Evolutionary conservation across 2,888 invertebrate genomes (phyloP).

Genomic region (Chymomyza procnemis): DNA sequence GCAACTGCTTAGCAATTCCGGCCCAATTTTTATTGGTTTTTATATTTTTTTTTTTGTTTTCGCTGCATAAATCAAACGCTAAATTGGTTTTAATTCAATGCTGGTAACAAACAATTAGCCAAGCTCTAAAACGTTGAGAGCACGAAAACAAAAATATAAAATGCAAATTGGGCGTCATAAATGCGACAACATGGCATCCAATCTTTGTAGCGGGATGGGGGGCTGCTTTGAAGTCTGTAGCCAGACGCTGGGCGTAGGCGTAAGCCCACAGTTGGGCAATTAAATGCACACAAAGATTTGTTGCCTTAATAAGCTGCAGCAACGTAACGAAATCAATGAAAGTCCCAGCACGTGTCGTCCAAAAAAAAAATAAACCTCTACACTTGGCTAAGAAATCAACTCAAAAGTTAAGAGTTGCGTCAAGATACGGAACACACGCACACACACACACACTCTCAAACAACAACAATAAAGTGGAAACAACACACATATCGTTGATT

Average conservation of each 20-base stretch:
- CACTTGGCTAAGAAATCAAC: background rate
- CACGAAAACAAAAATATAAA: conserved; percentile 29
- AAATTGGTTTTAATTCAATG: conserved; percentile 36
- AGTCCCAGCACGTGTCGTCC: background rate
- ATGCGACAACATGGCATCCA: background rate
- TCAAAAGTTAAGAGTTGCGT: background rate
- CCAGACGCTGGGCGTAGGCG: background rate
- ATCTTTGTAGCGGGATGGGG: too few species aligned
- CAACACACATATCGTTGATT: background rate
- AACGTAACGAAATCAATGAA: conserved; percentile 18
- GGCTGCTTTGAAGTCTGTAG: background rate
- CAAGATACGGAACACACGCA: background rate
- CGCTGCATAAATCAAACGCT: conserved; percentile 31
- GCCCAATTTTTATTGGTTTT: too few species aligned
- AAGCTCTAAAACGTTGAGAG: background rate
- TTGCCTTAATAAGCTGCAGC: conserved; percentile 34
- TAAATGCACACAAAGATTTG: conserved; percentile 45
- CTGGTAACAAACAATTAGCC: conserved; percentile 10
- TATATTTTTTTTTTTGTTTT: background rate
- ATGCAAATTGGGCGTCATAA: conserved; percentile 21
- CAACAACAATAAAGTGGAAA: background rate
- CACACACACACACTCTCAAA: background rate
- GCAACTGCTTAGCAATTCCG: background rate
- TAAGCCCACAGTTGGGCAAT: conserved; percentile 31
- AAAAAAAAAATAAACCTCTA: background rate